Percentiles rank a stretch among this genome's conserved stretches.
These are phyloP conservation scores for Elysia chlorotica DNA, from an alignment of 1,140 invertebrate species.

Conservation along the genomic window DNA sequence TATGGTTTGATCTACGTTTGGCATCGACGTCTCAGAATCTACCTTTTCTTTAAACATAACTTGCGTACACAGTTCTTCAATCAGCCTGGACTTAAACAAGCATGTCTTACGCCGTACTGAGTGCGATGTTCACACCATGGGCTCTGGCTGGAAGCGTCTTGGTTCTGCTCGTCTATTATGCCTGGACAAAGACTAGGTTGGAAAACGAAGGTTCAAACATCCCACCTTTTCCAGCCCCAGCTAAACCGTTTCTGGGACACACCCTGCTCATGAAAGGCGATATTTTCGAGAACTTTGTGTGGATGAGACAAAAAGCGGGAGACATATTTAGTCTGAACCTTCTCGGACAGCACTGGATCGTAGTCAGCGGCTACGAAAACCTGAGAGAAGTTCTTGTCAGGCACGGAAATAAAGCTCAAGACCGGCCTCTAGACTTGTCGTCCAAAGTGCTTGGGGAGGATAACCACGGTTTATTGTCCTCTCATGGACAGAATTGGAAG, in stretches of 20 bases:
- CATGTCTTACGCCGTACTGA: too few species aligned
- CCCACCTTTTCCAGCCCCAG: background rate
- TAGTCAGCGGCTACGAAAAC: background rate
- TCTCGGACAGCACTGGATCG: background rate
- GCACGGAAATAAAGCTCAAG: background rate
- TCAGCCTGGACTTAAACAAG: too few species aligned
- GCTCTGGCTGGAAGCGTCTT: too few species aligned
- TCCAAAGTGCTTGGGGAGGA: background rate
- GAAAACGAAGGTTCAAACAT: background rate
- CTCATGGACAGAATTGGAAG: slow-evolving; percentile 80
- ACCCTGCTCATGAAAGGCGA: background rate
- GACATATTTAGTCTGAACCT: slow-evolving; percentile 3
- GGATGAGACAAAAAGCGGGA: background rate
- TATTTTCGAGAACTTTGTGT: background rate
- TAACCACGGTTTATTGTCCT: slow-evolving; percentile 28
- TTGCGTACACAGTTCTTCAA: too few species aligned
- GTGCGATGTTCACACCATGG: too few species aligned
- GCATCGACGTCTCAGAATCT: too few species aligned
- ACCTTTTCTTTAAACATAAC: too few species aligned
- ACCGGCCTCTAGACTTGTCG: background rate
- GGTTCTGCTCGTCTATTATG: too few species aligned
- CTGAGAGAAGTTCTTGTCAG: background rate
- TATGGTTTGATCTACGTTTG: too few species aligned
- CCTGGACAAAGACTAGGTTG: too few species aligned
- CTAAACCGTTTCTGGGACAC: background rate